These are phyloP conservation scores for Ormyrus thymus DNA, from an alignment of 2,888 invertebrate genomes.

Conservation along the genomic window DNA sequence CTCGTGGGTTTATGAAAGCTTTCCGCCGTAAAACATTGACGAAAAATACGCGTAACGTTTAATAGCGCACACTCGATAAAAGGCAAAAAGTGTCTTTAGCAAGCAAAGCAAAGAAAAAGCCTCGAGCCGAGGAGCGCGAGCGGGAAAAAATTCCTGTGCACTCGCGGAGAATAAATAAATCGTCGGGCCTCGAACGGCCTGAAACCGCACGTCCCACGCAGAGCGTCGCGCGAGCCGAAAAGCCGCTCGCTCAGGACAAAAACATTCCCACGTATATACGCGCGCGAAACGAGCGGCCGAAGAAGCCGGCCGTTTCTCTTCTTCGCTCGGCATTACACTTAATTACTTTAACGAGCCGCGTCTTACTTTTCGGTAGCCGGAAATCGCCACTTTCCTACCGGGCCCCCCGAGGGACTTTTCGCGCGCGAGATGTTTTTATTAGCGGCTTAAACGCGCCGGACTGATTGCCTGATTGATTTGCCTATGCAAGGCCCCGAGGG, in stretches of 20 bases:
- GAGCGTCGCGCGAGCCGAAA: constrained; percentile 33
- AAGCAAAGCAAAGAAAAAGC: too few species aligned
- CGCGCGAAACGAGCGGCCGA: constrained; percentile 7
- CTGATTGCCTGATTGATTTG: too few species aligned
- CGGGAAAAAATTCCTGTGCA: too few species aligned
- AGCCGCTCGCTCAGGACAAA: constrained; percentile 41
- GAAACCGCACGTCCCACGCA: constrained; percentile 48
- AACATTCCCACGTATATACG: constrained; percentile 49
- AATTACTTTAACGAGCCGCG: constrained; percentile 55
- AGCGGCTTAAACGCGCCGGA: not conserved
- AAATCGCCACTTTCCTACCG: constrained; percentile 50
- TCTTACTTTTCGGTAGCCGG: constrained; percentile 54
- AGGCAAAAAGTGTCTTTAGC: too few species aligned
- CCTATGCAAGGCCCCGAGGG: too few species aligned
- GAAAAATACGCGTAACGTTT: too few species aligned
- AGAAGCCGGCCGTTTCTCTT: constrained; percentile 10
- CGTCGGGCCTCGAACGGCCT: too few species aligned
- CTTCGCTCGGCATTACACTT: constrained; percentile 47
- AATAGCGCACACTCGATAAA: too few species aligned
- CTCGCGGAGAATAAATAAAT: too few species aligned
- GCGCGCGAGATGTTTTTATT: constrained; percentile 33
- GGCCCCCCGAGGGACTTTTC: constrained; percentile 14
- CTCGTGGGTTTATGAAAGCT: too few species aligned
- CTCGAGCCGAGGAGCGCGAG: too few species aligned
- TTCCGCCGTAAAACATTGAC: too few species aligned